A percentile compares a stretch with the other conserved stretches of the same genome.
Evolutionary conservation across 2,888 invertebrate genomes (phyloP).

Genomic region (Athalia circularis): DNA sequence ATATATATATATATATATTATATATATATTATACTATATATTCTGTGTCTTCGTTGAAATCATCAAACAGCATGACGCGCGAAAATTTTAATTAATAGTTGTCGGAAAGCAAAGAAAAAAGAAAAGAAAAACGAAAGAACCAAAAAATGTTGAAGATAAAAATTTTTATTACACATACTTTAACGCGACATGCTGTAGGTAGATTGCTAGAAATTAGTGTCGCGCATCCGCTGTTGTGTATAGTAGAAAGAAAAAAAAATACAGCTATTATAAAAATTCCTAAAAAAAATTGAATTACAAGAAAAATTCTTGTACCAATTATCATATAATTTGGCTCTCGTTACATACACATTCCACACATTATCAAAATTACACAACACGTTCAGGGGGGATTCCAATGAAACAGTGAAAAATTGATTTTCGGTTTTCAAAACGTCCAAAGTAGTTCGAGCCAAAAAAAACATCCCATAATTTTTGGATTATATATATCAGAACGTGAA

Average conservation of each 20-base stretch:
- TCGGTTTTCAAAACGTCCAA: too few relatives aligned
- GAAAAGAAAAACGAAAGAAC: background rate
- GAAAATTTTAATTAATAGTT: background rate
- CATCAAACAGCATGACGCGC: constrained; percentile 31
- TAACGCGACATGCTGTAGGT: constrained; percentile 59
- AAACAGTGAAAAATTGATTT: too few relatives aligned
- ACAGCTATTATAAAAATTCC: background rate
- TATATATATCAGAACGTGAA: too few relatives aligned
- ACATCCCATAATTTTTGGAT: too few relatives aligned
- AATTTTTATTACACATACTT: background rate
- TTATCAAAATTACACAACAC: too few relatives aligned
- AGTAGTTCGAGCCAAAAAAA: too few relatives aligned
- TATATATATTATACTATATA: background rate
- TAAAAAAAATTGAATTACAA: too few relatives aligned
- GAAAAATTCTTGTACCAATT: too few relatives aligned
- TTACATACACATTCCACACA: too few relatives aligned
- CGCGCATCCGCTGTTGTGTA: constrained; percentile 65
- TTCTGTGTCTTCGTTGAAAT: background rate
- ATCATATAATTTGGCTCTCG: too few relatives aligned
- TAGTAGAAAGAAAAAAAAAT: constrained; percentile 49
- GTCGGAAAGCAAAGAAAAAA: background rate
- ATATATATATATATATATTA: background rate
- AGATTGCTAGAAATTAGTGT: constrained; percentile 56
- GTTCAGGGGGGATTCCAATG: too few relatives aligned
- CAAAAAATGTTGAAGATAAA: background rate